Base-by-base conservation (phyloP, 2,888 invertebrate species). In the Chymomyza procnemis region DNA sequence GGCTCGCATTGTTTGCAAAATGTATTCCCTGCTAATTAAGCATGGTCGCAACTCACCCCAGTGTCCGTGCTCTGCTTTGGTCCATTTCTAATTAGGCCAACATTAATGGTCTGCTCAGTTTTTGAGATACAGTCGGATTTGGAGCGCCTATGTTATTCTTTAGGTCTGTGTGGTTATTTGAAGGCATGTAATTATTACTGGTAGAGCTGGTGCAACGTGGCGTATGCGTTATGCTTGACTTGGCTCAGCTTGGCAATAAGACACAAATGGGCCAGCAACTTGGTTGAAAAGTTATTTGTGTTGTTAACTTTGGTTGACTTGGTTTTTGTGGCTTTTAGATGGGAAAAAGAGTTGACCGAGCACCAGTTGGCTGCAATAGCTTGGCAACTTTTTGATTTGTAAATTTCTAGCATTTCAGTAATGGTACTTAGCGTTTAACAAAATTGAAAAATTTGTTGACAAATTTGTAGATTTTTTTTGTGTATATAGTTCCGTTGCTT, bases 21-120 rank as follows among this genome's bases (percentile, higher is more conserved):
- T 84, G 82, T 88, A 83, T 88, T 84, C 87, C 85, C 71, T 83
- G 81, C 82, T 83, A 83, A 88, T 83, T 83, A 88, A 88, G 82
- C 82, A 78, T 70, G 68, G 75, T 70, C 34, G 46, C 74, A 66
- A 60, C 48, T 64, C 57, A 30, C 19, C 21, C 55, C 41, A 6
- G 1, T 57, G 73, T 26, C 58, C 58, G 55, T 34, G 21, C 26
- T 52, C 58, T 69, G 60, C 66, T 68, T 22, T 68, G 21, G 54
- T 71, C 71, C 71, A 71, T 80, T 81, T 85, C 86, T 88, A 87
- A 87, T 81, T 87, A 81, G 88, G 86, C 84, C 88, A 84, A 85
- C 88, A 85, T 87, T 81, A 87, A 81, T 87, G 88, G 87, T 76
- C 66, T 74, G 47, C 52, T 47, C 54, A 21, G 48, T 50, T 8